A percentile compares a stretch with the other conserved stretches of the same genome.
These are phyloP conservation scores for Cryptocephalus primarius DNA, from an alignment of 2,888 invertebrate genomes.

Conservation along the genomic window DNA sequence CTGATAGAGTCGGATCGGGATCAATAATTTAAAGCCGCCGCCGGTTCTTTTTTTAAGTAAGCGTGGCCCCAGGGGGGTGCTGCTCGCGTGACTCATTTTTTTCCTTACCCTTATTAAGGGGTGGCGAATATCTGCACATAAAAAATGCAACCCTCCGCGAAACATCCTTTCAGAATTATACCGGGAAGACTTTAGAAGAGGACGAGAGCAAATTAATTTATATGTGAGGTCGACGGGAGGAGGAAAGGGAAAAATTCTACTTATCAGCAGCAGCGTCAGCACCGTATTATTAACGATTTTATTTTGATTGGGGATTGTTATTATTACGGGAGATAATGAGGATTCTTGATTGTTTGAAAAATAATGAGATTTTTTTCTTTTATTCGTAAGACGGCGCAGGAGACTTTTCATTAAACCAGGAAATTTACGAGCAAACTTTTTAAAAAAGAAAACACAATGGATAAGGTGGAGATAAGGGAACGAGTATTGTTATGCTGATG, in stretches of 20 bases:
- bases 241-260: conserved; percentile 10
- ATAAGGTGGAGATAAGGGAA: conserved; percentile 5
- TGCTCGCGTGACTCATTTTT: conserved; percentile 38
- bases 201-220: conserved; percentile 26
- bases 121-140: conserved; percentile 34
- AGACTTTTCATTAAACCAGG: conserved; percentile 10
- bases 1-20: conserved; percentile 8
- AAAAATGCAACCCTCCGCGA: conserved; percentile 34
- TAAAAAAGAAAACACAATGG: conserved; percentile 5
- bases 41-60: conserved; percentile 32
- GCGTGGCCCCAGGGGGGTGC: conserved; percentile 28
- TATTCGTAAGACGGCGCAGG: conserved; percentile 7
- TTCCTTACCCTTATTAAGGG: conserved; percentile 33
- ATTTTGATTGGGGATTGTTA: conserved; percentile 19
- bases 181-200: conserved; percentile 23
- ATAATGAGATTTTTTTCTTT: conserved; percentile 14
- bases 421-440: conserved; percentile 8
- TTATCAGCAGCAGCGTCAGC: conserved; percentile 16
- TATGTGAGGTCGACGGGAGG: conserved; percentile 2
- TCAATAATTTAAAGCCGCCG: conserved; percentile 36
- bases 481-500: conserved; percentile 9
- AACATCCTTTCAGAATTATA: conserved; percentile 24
- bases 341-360: conserved; percentile 15
- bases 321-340: conserved; percentile 15
- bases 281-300: conserved; percentile 17